A percentile compares a stretch with the other conserved stretches of the same genome.
phyloP scores from a whole-genome alignment of 2,797 vertebrate genomes.

The Coranthus polyacanthus region DNA sequence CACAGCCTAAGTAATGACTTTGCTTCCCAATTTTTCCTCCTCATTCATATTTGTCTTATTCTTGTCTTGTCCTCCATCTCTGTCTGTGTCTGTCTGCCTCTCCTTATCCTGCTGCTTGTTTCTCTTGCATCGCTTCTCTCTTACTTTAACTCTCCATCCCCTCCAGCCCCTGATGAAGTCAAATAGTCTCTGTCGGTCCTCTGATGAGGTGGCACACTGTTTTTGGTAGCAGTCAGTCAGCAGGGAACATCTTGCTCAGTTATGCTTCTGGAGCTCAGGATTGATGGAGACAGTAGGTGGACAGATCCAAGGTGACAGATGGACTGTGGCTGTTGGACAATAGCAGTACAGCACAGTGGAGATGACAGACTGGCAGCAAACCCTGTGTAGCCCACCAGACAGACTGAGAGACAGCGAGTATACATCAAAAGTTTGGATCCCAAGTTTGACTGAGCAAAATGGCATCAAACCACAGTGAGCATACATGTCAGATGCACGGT shows the following conservation, averaged over 20 bases:
- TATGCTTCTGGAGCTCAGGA: no score
- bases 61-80: constrained; percentile 34
- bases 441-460: no score
- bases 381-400: no score
- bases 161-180: no score
- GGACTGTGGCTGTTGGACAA: constrained; percentile 55
- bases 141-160: constrained; percentile 35
- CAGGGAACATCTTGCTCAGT: no score
- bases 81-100: background rate
- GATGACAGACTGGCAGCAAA: no score
- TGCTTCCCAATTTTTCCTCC: constrained; percentile 33
- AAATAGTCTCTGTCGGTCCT: no score
- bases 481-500: no score
- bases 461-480: no score
- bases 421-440: constrained; percentile 13
- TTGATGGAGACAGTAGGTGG: constrained; percentile 47
- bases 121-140: no score
- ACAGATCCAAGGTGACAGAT: constrained; percentile 52
- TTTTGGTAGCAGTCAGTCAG: no score
- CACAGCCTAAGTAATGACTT: constrained; percentile 45
- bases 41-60: constrained; percentile 51
- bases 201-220: no score
- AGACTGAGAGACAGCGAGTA: constrained; percentile 10
- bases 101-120: background rate
- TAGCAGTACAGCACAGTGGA: constrained; percentile 30